Evolutionary conservation across 2,113 vertebrate species (phyloP), one percentile per base, ranked within the genome.

Genomic region (Myiozetetes cayanensis): DNA sequence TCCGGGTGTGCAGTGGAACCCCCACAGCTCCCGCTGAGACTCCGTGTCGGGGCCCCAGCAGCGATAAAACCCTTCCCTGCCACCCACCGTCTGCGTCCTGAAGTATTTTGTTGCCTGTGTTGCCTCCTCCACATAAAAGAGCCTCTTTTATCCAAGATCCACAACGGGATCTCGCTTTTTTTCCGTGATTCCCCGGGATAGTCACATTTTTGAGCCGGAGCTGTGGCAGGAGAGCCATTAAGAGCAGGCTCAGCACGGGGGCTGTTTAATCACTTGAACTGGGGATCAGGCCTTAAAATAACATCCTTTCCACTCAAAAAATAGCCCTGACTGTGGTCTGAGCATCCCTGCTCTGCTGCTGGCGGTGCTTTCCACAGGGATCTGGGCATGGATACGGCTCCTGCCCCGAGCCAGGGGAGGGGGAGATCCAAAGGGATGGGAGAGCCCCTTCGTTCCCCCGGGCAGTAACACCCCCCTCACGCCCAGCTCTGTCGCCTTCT

Each of bases 341-440:
- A 77, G 76, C 63, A 75, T 65, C 85, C 37, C 63, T 3, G 4
- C 53, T 68, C 30, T 56, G 47, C 58, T 46, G 77, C 12, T 30
- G 44, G 52, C 63, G 41, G 87, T 0, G 15, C 9, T 52, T 33
- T 58, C 70, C 3, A 0, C 8, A 10, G 65, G 59, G 31, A 49
- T 41, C 16, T 56, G 4, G 1, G 49, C 44, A 23, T 1, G 30
- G 72, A 39, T 3, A 31, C 0, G 0, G 61, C 15, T 12, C 55
- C 23, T 6, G 15, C 13, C 28, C 50, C 0, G 4, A 47, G 59
- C 61, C 37, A 6, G 21, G 30, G 59, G 35, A 85, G 66, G 75
- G 61, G 44, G 59, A 55, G 9, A 23, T 8, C 9, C 44, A 3
- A 35, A 25, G 0, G 3, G 28, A 12, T 43, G 39, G 50, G 27